These are phyloP conservation scores for Eudemis profundana DNA, from an alignment of 2,888 invertebrate genomes.

Conservation along the genomic window DNA sequence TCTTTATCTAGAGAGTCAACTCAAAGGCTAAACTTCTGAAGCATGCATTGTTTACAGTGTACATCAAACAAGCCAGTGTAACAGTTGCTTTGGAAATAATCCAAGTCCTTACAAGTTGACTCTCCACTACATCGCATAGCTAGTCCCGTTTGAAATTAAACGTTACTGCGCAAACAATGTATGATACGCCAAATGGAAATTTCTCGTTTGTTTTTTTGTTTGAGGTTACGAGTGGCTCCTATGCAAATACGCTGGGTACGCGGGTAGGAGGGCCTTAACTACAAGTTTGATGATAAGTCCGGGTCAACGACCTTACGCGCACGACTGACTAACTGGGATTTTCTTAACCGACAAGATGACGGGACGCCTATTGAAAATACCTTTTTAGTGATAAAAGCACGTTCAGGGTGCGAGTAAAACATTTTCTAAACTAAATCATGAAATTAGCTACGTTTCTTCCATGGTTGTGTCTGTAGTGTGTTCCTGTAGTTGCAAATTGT, in stretches of 20 bases:
- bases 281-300: constrained; percentile 77
- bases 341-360: constrained; percentile 68
- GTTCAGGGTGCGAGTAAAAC: too few species aligned
- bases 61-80: constrained; percentile 62
- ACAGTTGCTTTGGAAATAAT: constrained; percentile 62
- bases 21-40: constrained; percentile 59
- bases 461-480: too few species aligned
- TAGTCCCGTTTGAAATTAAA: constrained; percentile 54
- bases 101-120: constrained; percentile 54
- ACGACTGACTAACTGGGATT: constrained; percentile 73
- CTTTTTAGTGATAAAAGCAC: constrained; percentile 21
- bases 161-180: constrained; percentile 52
- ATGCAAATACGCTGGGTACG: constrained; percentile 67
- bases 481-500: too few species aligned
- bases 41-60: constrained; percentile 64
- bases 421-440: too few species aligned
- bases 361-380: constrained; percentile 48
- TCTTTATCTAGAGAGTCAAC: constrained; percentile 52
- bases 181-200: constrained; percentile 52
- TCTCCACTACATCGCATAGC: constrained; percentile 52
- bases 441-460: too few species aligned
- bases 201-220: constrained; percentile 54
- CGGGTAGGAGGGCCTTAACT: constrained; percentile 58
- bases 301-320: constrained; percentile 77
- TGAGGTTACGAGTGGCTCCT: constrained; percentile 55